Conservation (phyloP, 2,888 invertebrate species). For the Eudasyphora cyanicolor region DNA sequence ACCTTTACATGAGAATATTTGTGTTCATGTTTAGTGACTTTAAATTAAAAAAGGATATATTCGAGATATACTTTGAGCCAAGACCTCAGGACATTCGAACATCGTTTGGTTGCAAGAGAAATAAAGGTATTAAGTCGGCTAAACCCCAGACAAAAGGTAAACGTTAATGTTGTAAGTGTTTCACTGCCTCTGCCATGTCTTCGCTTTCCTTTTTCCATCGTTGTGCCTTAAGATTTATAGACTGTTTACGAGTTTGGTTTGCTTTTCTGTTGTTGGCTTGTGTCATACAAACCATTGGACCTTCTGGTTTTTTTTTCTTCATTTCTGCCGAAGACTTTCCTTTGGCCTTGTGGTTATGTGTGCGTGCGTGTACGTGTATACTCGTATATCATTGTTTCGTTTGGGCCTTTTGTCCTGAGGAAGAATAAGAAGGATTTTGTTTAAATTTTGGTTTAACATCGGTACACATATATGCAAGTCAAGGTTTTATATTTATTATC, state of each 20-base stretch:
- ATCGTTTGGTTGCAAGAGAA: neutral
- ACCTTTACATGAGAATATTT: neutral
- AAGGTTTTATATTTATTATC: neutral
- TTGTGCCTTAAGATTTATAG: neutral
- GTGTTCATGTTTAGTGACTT: neutral
- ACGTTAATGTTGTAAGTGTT: neutral
- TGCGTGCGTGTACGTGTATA: neutral
- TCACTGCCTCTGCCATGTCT: too few species aligned
- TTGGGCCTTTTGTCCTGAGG: neutral
- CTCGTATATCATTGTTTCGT: neutral
- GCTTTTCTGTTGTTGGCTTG: neutral
- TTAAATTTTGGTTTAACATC: neutral
- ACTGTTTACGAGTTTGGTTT: conserved; percentile 3
- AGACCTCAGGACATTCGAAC: neutral
- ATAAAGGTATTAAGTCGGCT: neutral
- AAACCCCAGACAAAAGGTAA: conserved; percentile 1
- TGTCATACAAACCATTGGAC: neutral
- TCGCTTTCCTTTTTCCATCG: too few species aligned
- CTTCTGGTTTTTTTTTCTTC: too few species aligned
- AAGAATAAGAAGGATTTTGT: neutral
- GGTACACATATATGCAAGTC: neutral
- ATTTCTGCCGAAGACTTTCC: neutral
- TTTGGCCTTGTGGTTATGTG: neutral
- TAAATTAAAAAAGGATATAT: neutral
- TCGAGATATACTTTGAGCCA: neutral